Conservation (phyloP, 2,113 vertebrate genomes). For the Rutilus rutilus region DNA sequence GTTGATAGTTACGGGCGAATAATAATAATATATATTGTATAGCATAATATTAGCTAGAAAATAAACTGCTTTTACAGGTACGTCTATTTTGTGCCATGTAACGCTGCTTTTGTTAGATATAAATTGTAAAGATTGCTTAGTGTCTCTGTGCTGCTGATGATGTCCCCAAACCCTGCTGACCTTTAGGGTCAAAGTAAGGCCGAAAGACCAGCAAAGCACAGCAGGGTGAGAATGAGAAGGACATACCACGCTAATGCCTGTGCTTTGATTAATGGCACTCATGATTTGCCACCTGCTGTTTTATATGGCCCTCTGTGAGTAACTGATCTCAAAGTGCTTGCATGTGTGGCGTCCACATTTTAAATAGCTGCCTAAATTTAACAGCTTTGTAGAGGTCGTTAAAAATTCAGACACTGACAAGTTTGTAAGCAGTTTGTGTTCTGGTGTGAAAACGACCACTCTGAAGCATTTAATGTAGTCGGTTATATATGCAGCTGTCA, state of each 20-base stretch:
- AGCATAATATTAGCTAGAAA: background rate
- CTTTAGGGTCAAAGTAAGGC: slow-evolving; percentile 13
- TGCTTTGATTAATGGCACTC: slow-evolving; percentile 74
- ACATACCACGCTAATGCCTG: slow-evolving; percentile 28
- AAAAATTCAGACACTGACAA: slow-evolving; percentile 59
- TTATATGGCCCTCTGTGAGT: slow-evolving; percentile 79
- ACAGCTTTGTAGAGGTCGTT: slow-evolving; percentile 76
- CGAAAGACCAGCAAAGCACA: slow-evolving; percentile 8
- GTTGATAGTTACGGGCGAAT: background rate
- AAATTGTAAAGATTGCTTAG: background rate
- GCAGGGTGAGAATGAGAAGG: slow-evolving; percentile 34
- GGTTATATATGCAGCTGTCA: slow-evolving; percentile 8
- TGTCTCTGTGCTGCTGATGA: background rate
- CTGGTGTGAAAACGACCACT: background rate
- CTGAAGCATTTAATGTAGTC: background rate
- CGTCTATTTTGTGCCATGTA: background rate
- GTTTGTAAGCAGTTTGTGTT: slow-evolving; percentile 48
- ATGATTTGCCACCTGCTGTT: slow-evolving; percentile 84
- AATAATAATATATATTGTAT: background rate
- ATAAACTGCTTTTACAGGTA: background rate
- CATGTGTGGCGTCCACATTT: slow-evolving; percentile 74
- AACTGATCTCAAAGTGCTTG: slow-evolving; percentile 81
- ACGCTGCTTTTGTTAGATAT: background rate
- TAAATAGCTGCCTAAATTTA: slow-evolving; percentile 83
- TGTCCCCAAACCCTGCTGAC: slow-evolving; percentile 15